phyloP scores from a whole-genome alignment of 2,797 vertebrate genomes.

The Tragelaphus eurycerus region DNA sequence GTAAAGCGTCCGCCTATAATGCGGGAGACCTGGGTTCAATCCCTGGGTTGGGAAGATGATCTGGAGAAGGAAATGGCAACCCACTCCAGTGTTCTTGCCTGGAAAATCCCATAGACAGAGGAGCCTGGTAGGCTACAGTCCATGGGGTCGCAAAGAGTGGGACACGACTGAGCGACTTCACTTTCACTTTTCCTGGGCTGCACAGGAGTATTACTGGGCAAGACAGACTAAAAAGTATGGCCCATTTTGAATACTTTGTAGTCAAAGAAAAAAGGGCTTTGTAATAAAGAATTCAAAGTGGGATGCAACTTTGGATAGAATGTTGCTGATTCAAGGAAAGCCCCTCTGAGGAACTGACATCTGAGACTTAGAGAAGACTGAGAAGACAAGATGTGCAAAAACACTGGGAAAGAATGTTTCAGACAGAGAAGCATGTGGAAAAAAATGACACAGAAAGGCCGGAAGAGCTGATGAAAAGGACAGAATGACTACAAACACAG shows the following conservation, averaged over 20 bases:
- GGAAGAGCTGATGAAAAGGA: not conserved
- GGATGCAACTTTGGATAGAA: not conserved
- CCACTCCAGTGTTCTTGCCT: not conserved
- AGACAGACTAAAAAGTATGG: not conserved
- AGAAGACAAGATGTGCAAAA: not conserved
- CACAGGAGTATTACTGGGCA: not conserved
- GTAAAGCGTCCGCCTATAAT: not conserved
- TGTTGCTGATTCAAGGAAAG: not conserved
- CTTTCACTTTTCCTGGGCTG: not conserved
- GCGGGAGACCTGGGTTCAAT: not conserved
- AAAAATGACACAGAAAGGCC: not conserved
- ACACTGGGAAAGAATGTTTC: not conserved
- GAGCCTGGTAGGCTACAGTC: not conserved
- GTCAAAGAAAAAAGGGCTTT: not conserved
- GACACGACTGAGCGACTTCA: not conserved
- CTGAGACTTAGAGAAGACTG: not conserved
- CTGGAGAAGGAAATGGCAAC: not conserved
- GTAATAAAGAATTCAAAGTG: not conserved
- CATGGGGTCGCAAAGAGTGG: accelerated
- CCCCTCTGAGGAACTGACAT: not conserved
- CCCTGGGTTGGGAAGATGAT: not conserved
- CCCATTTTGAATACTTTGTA: not conserved
- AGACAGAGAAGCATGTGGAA: not conserved
- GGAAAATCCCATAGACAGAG: not conserved
- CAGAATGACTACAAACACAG: not conserved